phyloP scores from a whole-genome alignment of 2,797 vertebrate genomes.

The Squalus acanthias region DNA sequence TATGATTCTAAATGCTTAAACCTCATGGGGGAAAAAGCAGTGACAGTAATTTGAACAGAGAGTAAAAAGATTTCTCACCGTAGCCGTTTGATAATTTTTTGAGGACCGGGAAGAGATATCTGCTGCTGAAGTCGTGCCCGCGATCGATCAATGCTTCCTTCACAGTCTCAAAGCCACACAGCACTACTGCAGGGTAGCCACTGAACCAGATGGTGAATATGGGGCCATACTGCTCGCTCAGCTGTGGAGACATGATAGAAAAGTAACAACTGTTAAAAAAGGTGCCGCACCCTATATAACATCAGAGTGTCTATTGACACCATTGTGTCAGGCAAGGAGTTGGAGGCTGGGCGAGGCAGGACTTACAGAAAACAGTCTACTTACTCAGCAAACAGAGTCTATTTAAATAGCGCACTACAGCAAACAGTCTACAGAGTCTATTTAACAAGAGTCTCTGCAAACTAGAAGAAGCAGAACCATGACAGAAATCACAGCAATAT shows the following conservation, averaged over 20 bases:
- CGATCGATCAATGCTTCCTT: constrained; percentile 58
- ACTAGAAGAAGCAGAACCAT: too few relatives aligned
- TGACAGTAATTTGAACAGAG: neutral
- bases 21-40: neutral
- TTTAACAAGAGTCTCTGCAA: too few relatives aligned
- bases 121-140: constrained; percentile 59
- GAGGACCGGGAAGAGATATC: constrained; percentile 48
- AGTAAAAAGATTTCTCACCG: constrained; percentile 48
- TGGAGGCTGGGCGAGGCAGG: too few relatives aligned
- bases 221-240: constrained; percentile 57
- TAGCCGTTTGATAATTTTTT: constrained; percentile 54
- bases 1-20: neutral
- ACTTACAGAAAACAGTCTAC: neutral
- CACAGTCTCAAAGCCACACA: constrained; percentile 58
- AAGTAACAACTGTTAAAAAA: neutral
- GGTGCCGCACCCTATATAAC: neutral
- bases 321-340: neutral
- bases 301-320: neutral
- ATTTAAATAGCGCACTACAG: too few relatives aligned
- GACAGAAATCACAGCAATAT: too few relatives aligned
- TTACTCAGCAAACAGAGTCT: neutral
- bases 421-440: too few relatives aligned
- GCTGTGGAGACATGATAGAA: constrained; percentile 45
- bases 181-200: constrained; percentile 44
- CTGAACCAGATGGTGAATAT: constrained; percentile 60